Percentiles rank a stretch among this genome's conserved stretches.
Evolutionary conservation across 2,797 vertebrate species (phyloP).

Genomic region (Parauchenoglanis punctatus): DNA sequence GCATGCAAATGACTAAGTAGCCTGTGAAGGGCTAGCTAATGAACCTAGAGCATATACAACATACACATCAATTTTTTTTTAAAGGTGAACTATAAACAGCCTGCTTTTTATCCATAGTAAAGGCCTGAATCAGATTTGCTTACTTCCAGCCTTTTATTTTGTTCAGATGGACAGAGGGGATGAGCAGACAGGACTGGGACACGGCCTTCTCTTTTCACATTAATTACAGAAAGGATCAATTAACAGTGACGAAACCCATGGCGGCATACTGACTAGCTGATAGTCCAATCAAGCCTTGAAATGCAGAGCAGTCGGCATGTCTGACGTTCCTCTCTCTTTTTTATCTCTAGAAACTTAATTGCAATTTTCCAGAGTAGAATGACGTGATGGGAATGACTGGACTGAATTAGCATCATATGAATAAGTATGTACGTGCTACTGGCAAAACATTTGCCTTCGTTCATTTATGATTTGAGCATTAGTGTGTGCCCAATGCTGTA

Average conservation of each 20-base stretch:
- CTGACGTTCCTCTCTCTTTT: slow-evolving; percentile 57
- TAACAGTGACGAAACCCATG: slow-evolving; percentile 81
- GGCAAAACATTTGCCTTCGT: slow-evolving; percentile 67
- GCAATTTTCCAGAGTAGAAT: slow-evolving; percentile 82
- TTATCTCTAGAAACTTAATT: slow-evolving; percentile 84
- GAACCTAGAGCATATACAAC: slow-evolving; percentile 69
- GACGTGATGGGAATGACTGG: slow-evolving; percentile 77
- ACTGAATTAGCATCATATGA: slow-evolving; percentile 74
- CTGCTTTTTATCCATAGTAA: slow-evolving; percentile 68
- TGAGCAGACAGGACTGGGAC: slow-evolving; percentile 76
- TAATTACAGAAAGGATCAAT: slow-evolving; percentile 87
- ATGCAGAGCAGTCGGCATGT: slow-evolving; percentile 81
- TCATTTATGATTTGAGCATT: slow-evolving; percentile 60
- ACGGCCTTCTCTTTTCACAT: slow-evolving; percentile 79
- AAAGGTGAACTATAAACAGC: slow-evolving; percentile 62
- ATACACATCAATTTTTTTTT: slow-evolving; percentile 21
- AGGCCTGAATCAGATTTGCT: slow-evolving; percentile 66
- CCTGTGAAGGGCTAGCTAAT: slow-evolving; percentile 69
- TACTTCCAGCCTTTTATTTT: slow-evolving; percentile 68
- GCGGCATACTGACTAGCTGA: slow-evolving; percentile 77
- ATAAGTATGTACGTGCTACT: slow-evolving; percentile 72
- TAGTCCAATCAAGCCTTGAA: slow-evolving; percentile 82
- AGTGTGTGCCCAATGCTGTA: slow-evolving; percentile 53
- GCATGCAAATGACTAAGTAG: slow-evolving; percentile 74
- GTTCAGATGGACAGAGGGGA: slow-evolving; percentile 77